Evolutionary conservation across 1,140 invertebrate species (phyloP).

Genomic region (Hirudo medicinalis): DNA sequence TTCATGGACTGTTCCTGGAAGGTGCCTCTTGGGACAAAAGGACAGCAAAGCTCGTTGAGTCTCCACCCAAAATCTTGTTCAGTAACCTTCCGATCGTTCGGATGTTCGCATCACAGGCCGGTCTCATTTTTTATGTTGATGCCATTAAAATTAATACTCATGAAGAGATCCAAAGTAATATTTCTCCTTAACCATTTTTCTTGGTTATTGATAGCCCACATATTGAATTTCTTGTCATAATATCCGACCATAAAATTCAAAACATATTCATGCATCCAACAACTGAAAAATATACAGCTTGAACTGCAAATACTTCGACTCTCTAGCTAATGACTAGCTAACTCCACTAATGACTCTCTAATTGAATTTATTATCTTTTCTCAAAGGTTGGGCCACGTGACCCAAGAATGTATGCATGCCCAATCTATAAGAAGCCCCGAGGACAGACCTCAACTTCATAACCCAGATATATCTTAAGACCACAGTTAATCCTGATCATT

Average conservation of each 20-base stretch:
- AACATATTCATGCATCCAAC: too few relatives aligned
- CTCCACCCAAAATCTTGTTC: constrained; percentile 37
- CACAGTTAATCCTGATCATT: constrained; percentile 40
- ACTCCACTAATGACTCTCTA: too few relatives aligned
- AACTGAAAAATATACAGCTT: too few relatives aligned
- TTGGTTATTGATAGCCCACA: too few relatives aligned
- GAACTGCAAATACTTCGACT: too few relatives aligned
- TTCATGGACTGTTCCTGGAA: constrained; percentile 39
- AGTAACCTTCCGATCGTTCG: constrained; percentile 48
- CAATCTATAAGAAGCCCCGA: constrained; percentile 86
- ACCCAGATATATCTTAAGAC: constrained; percentile 81
- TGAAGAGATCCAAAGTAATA: too few relatives aligned
- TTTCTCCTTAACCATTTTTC: too few relatives aligned
- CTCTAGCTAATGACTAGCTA: too few relatives aligned
- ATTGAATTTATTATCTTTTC: too few relatives aligned
- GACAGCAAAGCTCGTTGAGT: constrained; percentile 36
- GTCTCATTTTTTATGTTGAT: constrained; percentile 56
- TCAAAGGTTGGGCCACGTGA: constrained; percentile 60
- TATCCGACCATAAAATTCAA: too few relatives aligned
- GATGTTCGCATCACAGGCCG: constrained; percentile 86
- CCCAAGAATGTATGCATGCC: constrained; percentile 74
- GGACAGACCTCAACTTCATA: constrained; percentile 86
- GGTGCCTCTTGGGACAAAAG: constrained; percentile 40
- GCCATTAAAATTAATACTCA: constrained; percentile 68
- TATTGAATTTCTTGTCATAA: too few relatives aligned